phyloP scores from a whole-genome alignment of 2,888 invertebrate species.

The Lasioglossum lativentre region DNA sequence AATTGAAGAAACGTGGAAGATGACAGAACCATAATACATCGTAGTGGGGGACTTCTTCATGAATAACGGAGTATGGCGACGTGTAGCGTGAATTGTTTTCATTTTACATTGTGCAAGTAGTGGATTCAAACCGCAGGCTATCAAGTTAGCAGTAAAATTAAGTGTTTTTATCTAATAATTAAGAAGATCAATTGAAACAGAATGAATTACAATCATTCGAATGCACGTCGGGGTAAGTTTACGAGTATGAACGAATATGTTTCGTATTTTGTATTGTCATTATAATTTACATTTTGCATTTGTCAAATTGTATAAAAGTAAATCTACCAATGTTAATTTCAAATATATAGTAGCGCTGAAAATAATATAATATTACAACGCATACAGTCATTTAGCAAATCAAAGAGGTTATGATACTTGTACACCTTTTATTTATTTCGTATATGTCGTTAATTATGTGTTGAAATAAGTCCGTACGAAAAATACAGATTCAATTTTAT shows the following conservation, averaged over 20 bases:
- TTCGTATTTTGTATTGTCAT: background rate
- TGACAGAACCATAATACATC: conserved; percentile 29
- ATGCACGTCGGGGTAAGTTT: conserved; percentile 79
- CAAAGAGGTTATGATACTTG: conserved; percentile 40
- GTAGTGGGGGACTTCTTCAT: conserved; percentile 59
- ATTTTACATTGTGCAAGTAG: conserved; percentile 53
- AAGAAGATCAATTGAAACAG: conserved; percentile 35
- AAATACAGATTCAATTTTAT: background rate
- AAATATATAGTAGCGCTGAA: background rate
- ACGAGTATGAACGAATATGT: conserved; percentile 20
- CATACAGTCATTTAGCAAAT: background rate
- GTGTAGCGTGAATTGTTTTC: conserved; percentile 71
- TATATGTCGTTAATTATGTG: background rate
- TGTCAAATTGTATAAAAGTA: background rate
- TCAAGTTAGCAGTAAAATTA: background rate
- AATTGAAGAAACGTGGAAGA: conserved; percentile 1
- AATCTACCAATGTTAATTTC: background rate
- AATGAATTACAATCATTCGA: conserved; percentile 82
- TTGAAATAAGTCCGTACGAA: background rate
- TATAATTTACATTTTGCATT: background rate
- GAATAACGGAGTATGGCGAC: conserved; percentile 75
- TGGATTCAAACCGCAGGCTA: conserved; percentile 32
- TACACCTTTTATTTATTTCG: no score
- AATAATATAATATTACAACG: background rate
- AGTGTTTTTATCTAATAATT: conserved; percentile 4